phyloP scores from a whole-genome alignment of 2,797 vertebrate genomes.

The Mormyrops attenuatus region DNA sequence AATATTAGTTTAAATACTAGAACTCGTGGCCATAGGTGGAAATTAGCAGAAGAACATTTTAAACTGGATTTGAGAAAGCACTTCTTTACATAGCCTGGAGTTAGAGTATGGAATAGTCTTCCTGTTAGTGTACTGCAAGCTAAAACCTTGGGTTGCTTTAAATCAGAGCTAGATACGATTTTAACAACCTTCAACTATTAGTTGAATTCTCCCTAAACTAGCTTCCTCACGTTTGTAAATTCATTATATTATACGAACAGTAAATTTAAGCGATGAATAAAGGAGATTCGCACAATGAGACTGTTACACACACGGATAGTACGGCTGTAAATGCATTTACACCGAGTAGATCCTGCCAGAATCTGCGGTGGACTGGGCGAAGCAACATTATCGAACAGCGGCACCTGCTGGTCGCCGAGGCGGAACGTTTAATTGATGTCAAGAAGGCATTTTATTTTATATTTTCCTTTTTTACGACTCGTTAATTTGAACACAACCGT shows the following conservation, averaged over 20 bases:
- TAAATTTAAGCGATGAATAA: not conserved
- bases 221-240: not conserved
- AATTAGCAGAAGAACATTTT: not conserved
- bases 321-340: not conserved
- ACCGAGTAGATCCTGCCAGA: not conserved
- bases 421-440: not conserved
- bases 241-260: not conserved
- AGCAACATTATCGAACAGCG: not conserved
- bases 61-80: not conserved
- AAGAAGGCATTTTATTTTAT: not conserved
- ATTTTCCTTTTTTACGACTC: not conserved
- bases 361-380: not conserved
- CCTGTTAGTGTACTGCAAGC: not conserved
- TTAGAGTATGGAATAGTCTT: not conserved
- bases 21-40: not conserved
- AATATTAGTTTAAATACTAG: not conserved
- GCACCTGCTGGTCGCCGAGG: not conserved
- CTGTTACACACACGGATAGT: not conserved
- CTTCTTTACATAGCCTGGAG: not conserved
- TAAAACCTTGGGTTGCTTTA: not conserved
- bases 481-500: not conserved
- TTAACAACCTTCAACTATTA: not conserved
- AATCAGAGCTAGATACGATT: not conserved
- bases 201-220: not conserved
- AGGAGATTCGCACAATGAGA: not conserved